phyloP scores from a whole-genome alignment of 1,140 invertebrate species.

The Drosophila arizonae region DNA sequence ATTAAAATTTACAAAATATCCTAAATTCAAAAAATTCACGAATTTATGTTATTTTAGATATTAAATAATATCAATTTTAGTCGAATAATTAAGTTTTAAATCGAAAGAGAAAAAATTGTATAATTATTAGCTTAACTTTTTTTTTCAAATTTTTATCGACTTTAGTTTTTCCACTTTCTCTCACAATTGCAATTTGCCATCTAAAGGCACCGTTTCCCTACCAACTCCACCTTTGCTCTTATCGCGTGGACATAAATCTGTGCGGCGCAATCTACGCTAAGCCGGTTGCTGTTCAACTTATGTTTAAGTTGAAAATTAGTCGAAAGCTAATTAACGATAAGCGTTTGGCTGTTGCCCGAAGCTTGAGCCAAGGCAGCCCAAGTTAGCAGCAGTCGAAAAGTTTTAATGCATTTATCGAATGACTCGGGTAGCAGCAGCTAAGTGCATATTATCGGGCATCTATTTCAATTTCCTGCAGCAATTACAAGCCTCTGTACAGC shows the following conservation, averaged over 20 bases:
- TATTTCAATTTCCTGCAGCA: slow-evolving; percentile 78
- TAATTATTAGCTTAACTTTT: no score
- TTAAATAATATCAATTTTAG: no score
- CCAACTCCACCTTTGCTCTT: neutral
- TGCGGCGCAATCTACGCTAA: slow-evolving; percentile 31
- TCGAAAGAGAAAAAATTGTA: neutral
- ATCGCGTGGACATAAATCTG: slow-evolving; percentile 56
- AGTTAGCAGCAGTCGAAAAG: slow-evolving; percentile 57
- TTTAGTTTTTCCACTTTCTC: neutral
- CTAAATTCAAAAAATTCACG: neutral
- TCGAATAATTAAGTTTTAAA: no score
- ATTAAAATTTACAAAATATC: no score
- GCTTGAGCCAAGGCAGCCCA: slow-evolving; percentile 24
- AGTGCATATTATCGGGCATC: slow-evolving; percentile 80
- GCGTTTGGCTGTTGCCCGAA: slow-evolving; percentile 46
- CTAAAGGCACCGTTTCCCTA: neutral
- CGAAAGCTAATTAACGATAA: slow-evolving; percentile 78
- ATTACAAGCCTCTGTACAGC: slow-evolving; percentile 56
- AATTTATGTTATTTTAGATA: no score
- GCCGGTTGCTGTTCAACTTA: slow-evolving; percentile 57
- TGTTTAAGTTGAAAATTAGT: slow-evolving; percentile 74
- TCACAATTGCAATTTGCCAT: neutral
- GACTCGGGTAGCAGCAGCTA: slow-evolving; percentile 55
- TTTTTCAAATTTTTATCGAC: neutral
- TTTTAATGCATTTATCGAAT: slow-evolving; percentile 81